Evolutionary conservation across 2,113 vertebrate species (phyloP).

Genomic region (Kobus ellipsiprymnus): DNA sequence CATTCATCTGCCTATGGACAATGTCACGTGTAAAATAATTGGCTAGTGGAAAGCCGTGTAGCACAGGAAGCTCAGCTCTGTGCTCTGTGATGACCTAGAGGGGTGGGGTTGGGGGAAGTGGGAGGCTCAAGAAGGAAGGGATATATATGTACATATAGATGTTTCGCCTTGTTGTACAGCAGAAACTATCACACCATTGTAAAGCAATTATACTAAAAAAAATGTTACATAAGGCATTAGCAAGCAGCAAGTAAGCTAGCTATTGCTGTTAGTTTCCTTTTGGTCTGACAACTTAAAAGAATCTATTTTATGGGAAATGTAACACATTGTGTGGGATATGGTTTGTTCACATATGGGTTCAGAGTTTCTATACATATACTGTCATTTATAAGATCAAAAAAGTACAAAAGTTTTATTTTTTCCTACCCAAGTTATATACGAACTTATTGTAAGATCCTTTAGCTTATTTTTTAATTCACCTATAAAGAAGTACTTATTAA

Average conservation of each 20-base stretch:
- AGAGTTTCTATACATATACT: not conserved
- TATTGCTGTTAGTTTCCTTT: not conserved
- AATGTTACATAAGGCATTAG: not conserved
- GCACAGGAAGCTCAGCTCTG: not conserved
- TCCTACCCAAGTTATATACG: not conserved
- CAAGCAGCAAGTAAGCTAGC: not conserved
- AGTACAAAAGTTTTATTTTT: not conserved
- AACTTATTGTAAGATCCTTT: not conserved
- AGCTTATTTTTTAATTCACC: not conserved
- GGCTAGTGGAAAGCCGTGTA: not conserved
- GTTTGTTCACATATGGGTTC: not conserved
- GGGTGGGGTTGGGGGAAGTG: not conserved
- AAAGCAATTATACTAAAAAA: not conserved
- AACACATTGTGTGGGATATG: not conserved
- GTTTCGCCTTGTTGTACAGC: not conserved
- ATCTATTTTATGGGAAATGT: not conserved
- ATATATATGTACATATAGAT: not conserved
- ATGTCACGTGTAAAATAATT: not conserved
- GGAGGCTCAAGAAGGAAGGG: not conserved
- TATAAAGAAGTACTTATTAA: slow-evolving; percentile 2
- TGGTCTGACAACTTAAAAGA: not conserved
- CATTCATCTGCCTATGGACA: not conserved
- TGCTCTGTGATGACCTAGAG: not conserved
- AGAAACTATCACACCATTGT: not conserved
- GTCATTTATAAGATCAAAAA: not conserved